Conservation (phyloP, 1,140 invertebrate genomes). For the Diabrotica undecimpunctata region DNA sequence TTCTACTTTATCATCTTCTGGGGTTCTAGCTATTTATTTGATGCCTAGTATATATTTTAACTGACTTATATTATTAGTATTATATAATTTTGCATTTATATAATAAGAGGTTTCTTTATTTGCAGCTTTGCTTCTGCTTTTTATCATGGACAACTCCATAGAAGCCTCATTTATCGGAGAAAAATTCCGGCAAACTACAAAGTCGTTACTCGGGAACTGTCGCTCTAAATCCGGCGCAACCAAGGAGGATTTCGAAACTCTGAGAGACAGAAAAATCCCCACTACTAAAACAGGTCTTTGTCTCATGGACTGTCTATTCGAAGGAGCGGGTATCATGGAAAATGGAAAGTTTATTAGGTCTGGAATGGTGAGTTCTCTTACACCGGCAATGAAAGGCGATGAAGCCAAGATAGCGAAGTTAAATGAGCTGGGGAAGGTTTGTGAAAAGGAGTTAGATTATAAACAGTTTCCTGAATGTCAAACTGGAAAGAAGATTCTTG, state of each 20-base stretch:
- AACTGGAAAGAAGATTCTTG: conserved; percentile 29
- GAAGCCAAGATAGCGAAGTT: conserved; percentile 27
- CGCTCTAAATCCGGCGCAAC: conserved; percentile 25
- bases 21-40: too few relatives aligned
- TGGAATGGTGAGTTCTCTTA: conserved; percentile 28
- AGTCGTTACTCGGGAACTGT: background rate
- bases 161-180: background rate
- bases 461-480: conserved; percentile 26
- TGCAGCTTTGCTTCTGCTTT: background rate
- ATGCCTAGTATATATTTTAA: too few relatives aligned
- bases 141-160: background rate
- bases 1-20: too few relatives aligned
- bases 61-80: too few relatives aligned
- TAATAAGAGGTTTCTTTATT: background rate
- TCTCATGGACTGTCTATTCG: conserved; percentile 37
- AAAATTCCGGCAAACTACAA: background rate
- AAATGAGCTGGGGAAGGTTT: conserved; percentile 27
- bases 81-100: too few relatives aligned
- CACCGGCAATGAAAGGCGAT: conserved; percentile 28
- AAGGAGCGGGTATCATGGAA: conserved; percentile 31
- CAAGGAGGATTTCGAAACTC: conserved; percentile 29
- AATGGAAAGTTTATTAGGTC: conserved; percentile 35
- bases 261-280: conserved; percentile 31
- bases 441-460: conserved; percentile 33
- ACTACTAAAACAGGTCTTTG: conserved; percentile 35